phyloP scores from a whole-genome alignment of 2,797 vertebrate genomes.

The Cynopterus sphinx region DNA sequence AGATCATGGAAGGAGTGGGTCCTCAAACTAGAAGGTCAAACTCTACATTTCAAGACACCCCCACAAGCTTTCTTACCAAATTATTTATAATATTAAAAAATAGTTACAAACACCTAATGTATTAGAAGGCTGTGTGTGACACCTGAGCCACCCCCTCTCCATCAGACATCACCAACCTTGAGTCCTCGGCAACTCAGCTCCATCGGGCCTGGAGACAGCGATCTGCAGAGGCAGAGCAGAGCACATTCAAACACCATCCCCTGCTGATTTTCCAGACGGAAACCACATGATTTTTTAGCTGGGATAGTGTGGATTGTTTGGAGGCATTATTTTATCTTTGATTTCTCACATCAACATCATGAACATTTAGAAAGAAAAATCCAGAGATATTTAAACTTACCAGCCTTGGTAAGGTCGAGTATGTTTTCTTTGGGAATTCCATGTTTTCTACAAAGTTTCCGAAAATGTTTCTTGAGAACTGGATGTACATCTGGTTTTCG shows the following conservation, averaged over 20 bases:
- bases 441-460: accelerated
- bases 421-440: slow-evolving; percentile 1
- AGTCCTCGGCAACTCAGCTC: accelerated
- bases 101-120: background rate
- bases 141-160: accelerated
- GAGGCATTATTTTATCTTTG: background rate
- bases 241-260: background rate
- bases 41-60: background rate
- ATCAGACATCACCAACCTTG: background rate
- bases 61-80: background rate
- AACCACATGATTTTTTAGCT: background rate
- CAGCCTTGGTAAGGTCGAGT: background rate
- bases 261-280: background rate
- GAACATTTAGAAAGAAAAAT: background rate
- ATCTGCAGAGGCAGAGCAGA: slow-evolving; percentile 54
- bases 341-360: background rate
- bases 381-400: slow-evolving; percentile 7
- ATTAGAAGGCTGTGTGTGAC: background rate
- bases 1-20: background rate
- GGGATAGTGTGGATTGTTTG: no score
- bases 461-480: slow-evolving; percentile 11
- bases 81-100: background rate
- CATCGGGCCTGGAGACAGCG: background rate
- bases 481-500: background rate
- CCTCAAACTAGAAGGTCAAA: background rate